Evolutionary conservation across 2,888 invertebrate species (phyloP).

Genomic region (Lampropteryx suffumata): DNA sequence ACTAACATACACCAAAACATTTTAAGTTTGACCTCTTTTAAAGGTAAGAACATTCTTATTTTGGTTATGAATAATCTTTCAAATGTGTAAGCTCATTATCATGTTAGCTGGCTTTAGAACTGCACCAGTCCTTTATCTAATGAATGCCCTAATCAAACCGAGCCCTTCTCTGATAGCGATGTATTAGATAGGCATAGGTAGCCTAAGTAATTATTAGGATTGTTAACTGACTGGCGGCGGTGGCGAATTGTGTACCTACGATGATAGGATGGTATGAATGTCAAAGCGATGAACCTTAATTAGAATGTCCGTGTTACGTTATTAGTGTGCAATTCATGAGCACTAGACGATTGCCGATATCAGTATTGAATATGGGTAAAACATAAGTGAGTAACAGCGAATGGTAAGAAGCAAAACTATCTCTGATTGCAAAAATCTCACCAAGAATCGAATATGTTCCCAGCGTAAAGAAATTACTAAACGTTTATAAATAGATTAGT

Average conservation of each 20-base stretch:
- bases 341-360: conserved; percentile 49
- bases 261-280: conserved; percentile 80
- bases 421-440: conserved; percentile 75
- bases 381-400: conserved; percentile 66
- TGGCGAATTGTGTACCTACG: conserved; percentile 48
- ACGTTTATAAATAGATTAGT: conserved; percentile 83
- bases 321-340: conserved; percentile 77
- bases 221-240: conserved; percentile 63
- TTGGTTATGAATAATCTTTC: conserved; percentile 55
- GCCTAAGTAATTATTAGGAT: conserved; percentile 70
- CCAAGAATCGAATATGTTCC: conserved; percentile 76
- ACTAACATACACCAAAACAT: conserved; percentile 79
- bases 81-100: conserved; percentile 64
- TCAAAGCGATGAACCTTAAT: conserved; percentile 83
- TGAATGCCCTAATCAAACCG: conserved; percentile 66
- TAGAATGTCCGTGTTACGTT: conserved; percentile 80
- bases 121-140: conserved; percentile 73
- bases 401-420: conserved; percentile 74
- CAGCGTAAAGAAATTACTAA: conserved; percentile 81
- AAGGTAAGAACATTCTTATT: conserved; percentile 31
- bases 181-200: conserved; percentile 63
- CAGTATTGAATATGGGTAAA: conserved; percentile 50
- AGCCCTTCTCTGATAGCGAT: conserved; percentile 78
- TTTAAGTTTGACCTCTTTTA: conserved; percentile 58
- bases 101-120: conserved; percentile 70